Conservation (phyloP, 2,888 invertebrate genomes). For the Leptopilina drosophilae region DNA sequence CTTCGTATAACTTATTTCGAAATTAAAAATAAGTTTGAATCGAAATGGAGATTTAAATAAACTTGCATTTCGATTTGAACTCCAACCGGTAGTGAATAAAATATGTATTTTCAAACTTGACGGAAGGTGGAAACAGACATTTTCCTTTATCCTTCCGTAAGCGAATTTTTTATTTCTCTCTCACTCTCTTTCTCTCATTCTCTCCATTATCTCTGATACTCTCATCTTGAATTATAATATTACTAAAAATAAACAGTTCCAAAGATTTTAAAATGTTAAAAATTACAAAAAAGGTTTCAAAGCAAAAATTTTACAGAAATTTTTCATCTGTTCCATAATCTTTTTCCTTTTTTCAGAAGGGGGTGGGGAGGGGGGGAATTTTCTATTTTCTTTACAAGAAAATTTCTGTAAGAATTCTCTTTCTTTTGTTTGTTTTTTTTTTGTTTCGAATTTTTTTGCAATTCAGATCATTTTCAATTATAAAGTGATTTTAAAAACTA, state of each 20-base stretch:
- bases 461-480: not conserved
- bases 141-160: constrained; percentile 41
- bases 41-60: no score
- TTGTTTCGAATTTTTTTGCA: not conserved
- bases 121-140: constrained; percentile 61
- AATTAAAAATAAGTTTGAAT: no score
- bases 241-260: constrained; percentile 61
- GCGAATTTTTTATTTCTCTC: constrained; percentile 33
- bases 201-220: constrained; percentile 18
- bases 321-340: no score
- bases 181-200: constrained; percentile 36
- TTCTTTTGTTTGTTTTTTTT: not conserved
- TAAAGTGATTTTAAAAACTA: constrained; percentile 61
- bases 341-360: no score
- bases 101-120: constrained; percentile 56
- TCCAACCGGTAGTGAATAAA: no score
- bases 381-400: not conserved
- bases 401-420: not conserved
- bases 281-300: no score
- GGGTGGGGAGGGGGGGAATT: no score
- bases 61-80: no score
- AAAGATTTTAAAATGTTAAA: constrained; percentile 55
- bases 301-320: no score
- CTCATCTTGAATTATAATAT: constrained; percentile 37
- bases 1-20: no score